Percentiles rank a stretch among this genome's conserved stretches.
These are phyloP conservation scores for Phrynocephalus guinanensis DNA, from an alignment of 2,797 vertebrate species.

Conservation along the genomic window DNA sequence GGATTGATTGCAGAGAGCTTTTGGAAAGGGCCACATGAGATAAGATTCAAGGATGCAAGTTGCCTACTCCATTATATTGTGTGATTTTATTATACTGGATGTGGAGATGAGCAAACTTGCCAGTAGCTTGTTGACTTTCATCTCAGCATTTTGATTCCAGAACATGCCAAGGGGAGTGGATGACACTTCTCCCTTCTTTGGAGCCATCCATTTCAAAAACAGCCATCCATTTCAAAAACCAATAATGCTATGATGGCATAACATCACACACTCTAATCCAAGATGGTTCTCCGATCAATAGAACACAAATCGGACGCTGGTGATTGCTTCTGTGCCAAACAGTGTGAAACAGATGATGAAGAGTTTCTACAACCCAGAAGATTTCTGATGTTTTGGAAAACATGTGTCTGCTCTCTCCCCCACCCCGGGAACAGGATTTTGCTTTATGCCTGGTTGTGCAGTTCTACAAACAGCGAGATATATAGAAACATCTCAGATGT, in stretches of 20 bases:
- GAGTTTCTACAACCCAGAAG: not conserved
- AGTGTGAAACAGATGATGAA: not conserved
- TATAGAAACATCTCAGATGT: conserved; percentile 65
- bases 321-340: conserved; percentile 3
- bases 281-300: not conserved
- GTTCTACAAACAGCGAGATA: conserved; percentile 57
- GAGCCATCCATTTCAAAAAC: not conserved
- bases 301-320: not conserved
- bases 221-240: not conserved
- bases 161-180: not conserved
- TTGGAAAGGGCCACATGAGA: not conserved
- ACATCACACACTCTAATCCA: not conserved
- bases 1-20: not conserved
- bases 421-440: not conserved
- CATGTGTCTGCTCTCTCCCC: not conserved
- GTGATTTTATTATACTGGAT: not conserved
- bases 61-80: not conserved
- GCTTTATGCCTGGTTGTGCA: conserved; percentile 36
- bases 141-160: not conserved
- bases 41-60: not conserved
- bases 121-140: not conserved
- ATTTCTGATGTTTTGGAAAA: conserved; percentile 11
- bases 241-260: not conserved
- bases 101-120: not conserved
- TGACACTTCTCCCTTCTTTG: not conserved